A percentile compares a stretch with the other conserved stretches of the same genome.
Evolutionary conservation across 2,888 invertebrate genomes (phyloP).

Genomic region (Idaea dimidiata): DNA sequence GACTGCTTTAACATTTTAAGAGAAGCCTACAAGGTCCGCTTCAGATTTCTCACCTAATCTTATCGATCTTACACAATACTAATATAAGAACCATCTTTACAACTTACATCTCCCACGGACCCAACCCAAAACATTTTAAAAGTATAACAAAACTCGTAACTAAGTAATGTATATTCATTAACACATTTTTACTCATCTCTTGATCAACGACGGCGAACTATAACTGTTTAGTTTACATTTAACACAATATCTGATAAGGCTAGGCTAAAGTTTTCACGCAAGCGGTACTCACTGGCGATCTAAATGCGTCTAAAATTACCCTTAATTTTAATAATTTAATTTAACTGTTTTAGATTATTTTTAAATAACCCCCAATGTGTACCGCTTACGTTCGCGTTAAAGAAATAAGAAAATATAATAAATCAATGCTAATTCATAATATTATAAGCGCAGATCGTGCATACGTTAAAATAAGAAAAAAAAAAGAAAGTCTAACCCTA

Average conservation of each 20-base stretch:
- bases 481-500: constrained; percentile 68
- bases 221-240: constrained; percentile 73
- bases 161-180: constrained; percentile 52
- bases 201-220: constrained; percentile 79
- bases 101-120: constrained; percentile 46
- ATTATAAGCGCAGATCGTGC: constrained; percentile 74
- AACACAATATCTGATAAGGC: constrained; percentile 76
- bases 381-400: constrained; percentile 44
- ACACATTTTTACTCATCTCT: constrained; percentile 68
- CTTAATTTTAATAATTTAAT: constrained; percentile 53
- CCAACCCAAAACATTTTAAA: constrained; percentile 56
- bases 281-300: constrained; percentile 48
- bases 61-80: constrained; percentile 74
- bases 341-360: constrained; percentile 48
- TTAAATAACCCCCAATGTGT: constrained; percentile 42
- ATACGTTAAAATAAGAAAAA: constrained; percentile 75
- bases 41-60: constrained; percentile 59
- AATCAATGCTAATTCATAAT: constrained; percentile 61
- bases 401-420: constrained; percentile 43
- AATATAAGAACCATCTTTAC: constrained; percentile 72
- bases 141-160: constrained; percentile 76
- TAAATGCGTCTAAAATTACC: constrained; percentile 39
- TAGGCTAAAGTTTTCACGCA: constrained; percentile 41
- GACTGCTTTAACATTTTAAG: constrained; percentile 69
- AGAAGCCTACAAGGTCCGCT: constrained; percentile 58